Base-by-base conservation (phyloP, 2,888 invertebrate genomes). In the Tetheella fluctuosa region DNA sequence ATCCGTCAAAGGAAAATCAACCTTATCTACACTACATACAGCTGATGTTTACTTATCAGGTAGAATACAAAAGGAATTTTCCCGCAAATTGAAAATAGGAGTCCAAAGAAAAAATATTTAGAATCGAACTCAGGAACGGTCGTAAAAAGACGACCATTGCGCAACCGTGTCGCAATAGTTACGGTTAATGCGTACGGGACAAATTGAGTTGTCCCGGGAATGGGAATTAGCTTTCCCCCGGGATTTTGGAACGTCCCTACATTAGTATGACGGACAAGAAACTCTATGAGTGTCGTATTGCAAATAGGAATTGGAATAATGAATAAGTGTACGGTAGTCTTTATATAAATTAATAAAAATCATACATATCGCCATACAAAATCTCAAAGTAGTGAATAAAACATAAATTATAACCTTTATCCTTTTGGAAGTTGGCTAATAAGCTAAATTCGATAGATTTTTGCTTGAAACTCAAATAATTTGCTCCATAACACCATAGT, bases 121-220 rank as follows among this genome's bases (percentile, higher is more conserved):
- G 84, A 82, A 81, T 85, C 83, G 84, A 85, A 82, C 64, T 71
- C 67, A 70, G 76, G 77, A 74, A 68, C 65, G 73, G 81, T 90
- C 89, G 86, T 93, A 92, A 92, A 92, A 90, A 85, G 86, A 74
- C 83, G 81, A 76, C 76, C 79, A 83, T 83, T 83, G 81, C 82
- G 86, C 86, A 85, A 85, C 88, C 85, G 86, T 90, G 88, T 86
- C 87, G 85, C 84, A 85, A 85, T 88, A 88, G 90, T 89, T 89
- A 88, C 85, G 84, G 85, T 89, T 93, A 92, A 93, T 92, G 92
- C 85, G 89, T 83, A 85, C 85, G 75, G 87, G 86, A 79, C 89
- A 91, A 91, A 92, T 93, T 91, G 92, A 90, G 92, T 92, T 90
- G 89, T 79, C 87, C 85, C 85, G 80, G 83, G 83, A 77, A 84